phyloP scores from a whole-genome alignment of 2,113 vertebrate species.

The Ceratotherium simum region DNA sequence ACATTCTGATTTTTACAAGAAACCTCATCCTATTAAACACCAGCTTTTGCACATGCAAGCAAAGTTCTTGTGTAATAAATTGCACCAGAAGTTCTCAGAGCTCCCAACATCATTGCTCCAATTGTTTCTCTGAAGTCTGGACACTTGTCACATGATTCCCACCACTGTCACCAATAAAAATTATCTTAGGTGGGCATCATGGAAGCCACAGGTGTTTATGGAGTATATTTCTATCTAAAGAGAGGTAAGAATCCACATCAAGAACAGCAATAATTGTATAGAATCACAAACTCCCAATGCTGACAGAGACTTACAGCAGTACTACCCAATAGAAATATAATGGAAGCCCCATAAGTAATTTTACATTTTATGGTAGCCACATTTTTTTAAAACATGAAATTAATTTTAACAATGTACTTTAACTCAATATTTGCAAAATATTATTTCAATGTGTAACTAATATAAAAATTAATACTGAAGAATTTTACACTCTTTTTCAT shows the following conservation, averaged over 20 bases:
- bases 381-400: background rate
- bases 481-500: background rate
- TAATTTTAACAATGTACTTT: background rate
- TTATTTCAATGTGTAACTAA: slow-evolving; percentile 2
- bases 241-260: background rate
- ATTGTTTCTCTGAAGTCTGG: background rate
- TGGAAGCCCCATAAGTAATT: background rate
- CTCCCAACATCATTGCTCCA: background rate
- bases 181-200: background rate
- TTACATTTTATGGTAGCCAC: background rate
- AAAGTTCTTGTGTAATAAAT: slow-evolving; percentile 6
- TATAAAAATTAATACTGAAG: background rate
- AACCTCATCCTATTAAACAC: slow-evolving; percentile 73
- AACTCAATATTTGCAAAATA: background rate
- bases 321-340: background rate
- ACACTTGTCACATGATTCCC: background rate
- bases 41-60: background rate
- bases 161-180: background rate
- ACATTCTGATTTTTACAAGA: slow-evolving; percentile 82
- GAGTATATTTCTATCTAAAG: background rate
- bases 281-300: background rate
- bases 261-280: background rate
- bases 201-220: background rate
- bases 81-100: background rate
- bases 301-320: background rate